Conservation (phyloP, 64 coral and sea anemone genomes). For the Platygyra sinensis region DNA sequence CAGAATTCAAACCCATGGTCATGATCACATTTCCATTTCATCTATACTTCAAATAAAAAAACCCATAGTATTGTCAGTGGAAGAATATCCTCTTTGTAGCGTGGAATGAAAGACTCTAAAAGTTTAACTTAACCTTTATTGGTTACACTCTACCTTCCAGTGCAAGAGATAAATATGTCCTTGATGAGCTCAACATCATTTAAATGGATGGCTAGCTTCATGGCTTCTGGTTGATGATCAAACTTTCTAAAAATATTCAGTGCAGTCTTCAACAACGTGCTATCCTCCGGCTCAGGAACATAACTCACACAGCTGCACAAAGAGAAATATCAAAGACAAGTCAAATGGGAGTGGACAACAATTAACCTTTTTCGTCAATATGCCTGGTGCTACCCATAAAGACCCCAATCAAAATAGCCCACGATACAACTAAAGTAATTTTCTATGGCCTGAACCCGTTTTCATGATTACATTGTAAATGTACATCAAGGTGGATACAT, state of each 20-base stretch:
- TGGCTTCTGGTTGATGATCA: constrained; percentile 76
- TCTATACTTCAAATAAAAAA: no score
- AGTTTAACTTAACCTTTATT: neutral
- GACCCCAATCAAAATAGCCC: neutral
- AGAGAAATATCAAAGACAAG: neutral
- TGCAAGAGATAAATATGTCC: constrained; percentile 84
- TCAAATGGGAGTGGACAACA: no score
- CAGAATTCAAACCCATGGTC: no score
- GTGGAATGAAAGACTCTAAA: no score
- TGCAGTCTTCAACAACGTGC: constrained; percentile 80
- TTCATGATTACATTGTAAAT: no score
- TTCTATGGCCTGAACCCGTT: no score
- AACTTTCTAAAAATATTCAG: constrained; percentile 87
- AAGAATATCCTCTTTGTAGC: no score
- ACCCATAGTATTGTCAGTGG: no score
- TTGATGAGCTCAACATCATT: constrained; percentile 90
- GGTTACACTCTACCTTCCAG: constrained; percentile 72
- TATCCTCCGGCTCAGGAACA: constrained; percentile 94
- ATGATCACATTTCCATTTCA: no score
- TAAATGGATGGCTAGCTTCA: constrained; percentile 88
- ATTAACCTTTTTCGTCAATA: no score
- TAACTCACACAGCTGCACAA: constrained; percentile 88
- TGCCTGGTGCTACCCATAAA: no score
- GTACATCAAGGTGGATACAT: no score
- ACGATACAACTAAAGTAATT: neutral